phyloP scores from a whole-genome alignment of 2,113 vertebrate genomes.

The Romanogobio albipinnatus region DNA sequence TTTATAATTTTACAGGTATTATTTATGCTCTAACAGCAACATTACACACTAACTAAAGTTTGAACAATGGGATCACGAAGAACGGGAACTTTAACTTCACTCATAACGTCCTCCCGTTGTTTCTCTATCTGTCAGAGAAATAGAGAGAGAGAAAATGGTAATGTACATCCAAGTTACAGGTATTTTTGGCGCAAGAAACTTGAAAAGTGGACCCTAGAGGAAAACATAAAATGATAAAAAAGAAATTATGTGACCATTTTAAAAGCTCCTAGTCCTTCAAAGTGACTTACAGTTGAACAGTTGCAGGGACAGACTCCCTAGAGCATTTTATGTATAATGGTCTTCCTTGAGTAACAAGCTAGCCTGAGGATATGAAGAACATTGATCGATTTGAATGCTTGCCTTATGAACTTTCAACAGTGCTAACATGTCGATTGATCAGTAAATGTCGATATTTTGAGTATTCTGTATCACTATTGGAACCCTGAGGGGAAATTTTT shows the following conservation, averaged over 20 bases:
- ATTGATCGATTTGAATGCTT: constrained; percentile 14
- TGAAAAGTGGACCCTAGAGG: not conserved
- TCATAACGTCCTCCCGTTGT: not conserved
- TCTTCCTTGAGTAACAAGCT: not conserved
- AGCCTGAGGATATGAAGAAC: constrained; percentile 7
- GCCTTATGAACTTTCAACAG: not conserved
- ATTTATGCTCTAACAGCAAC: too few species aligned
- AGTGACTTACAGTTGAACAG: not conserved
- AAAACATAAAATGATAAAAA: constrained; percentile 5
- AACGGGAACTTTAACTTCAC: too few species aligned
- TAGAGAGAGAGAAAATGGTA: not conserved
- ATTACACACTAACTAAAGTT: too few species aligned
- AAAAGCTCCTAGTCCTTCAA: constrained; percentile 1
- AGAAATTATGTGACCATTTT: not conserved
- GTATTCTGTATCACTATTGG: not conserved
- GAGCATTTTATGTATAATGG: not conserved
- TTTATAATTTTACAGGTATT: too few species aligned
- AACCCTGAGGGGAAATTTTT: not conserved
- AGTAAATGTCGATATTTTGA: constrained; percentile 2
- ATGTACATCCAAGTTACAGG: not conserved
- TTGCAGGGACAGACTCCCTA: not conserved
- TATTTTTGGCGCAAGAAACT: not conserved
- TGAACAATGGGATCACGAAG: too few species aligned
- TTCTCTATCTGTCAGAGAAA: not conserved
- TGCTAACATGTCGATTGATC: not conserved